A percentile compares a stretch with the other conserved stretches of the same genome.
Conservation (phyloP, 2,888 invertebrate species). For the Chrysolina americana region DNA sequence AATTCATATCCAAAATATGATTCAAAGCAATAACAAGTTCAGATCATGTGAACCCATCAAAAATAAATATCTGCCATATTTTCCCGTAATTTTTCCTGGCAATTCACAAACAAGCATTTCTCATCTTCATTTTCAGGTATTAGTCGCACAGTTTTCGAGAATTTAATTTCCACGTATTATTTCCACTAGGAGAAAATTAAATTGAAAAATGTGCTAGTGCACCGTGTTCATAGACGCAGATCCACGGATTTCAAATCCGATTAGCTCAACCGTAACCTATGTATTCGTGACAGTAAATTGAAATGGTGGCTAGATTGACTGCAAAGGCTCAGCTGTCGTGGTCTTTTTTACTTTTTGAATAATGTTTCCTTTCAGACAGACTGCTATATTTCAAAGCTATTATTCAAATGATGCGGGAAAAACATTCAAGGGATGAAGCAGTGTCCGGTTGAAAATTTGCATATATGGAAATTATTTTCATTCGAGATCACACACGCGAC, state of each 20-base stretch:
- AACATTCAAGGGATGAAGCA: background rate
- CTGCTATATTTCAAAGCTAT: background rate
- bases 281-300: background rate
- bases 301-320: background rate
- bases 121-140: background rate
- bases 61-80: no score
- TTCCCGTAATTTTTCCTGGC: no score
- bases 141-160: background rate
- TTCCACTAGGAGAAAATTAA: background rate
- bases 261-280: background rate
- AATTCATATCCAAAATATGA: no score
- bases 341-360: background rate
- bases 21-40: no score
- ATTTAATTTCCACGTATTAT: background rate
- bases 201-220: background rate
- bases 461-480: background rate
- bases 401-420: background rate
- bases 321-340: background rate
- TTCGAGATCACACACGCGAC: background rate
- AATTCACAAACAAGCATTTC: no score
- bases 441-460: background rate
- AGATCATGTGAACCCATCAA: no score
- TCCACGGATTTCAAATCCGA: slow-evolving; percentile 1
- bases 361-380: background rate
- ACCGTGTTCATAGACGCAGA: background rate